Base-by-base conservation (phyloP, 1,140 invertebrate species). In the Cheumatopsyche charites region DNA sequence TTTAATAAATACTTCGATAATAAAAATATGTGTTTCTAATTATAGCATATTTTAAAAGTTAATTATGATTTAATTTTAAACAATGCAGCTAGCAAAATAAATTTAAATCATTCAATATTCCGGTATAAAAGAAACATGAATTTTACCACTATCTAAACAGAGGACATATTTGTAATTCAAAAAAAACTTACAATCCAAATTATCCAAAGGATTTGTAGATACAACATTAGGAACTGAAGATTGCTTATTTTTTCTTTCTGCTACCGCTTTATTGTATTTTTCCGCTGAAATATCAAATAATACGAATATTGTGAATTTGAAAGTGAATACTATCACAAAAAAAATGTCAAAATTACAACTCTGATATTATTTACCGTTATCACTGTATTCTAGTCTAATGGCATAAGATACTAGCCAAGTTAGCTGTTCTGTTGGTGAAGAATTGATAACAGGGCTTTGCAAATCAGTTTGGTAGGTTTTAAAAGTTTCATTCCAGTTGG, bases 401-500 rank as follows among this genome's bases (percentile, higher is more conserved):
- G 95, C 94, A 79, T 91, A 88, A 1, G 90, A 90, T 0, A 96
- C 78, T n/a, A 98, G 80, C 94, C 95, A 97, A 77, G 96, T 94
- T 0, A 96, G 77, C 78, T 90, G 87, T 76, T 94, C 88, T 63
- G 85, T 73, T 71, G 81, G 80, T 55, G 76, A 85, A 73, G 77
- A 78, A 66, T 82, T 80, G 49, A 63, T 81, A 3, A 84, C 78
- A 13, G 88, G 88, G 82, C 90, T 90, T 1, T 87, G 87, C 13
- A 97, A 71, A 79, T 94, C 90, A 58, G 81, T 81, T 76, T 94
- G 87, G 82, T 97, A 98, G 78, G 90, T 86, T 45, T 88, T 79
- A 81, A 92, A 96, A 13, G 86, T 83, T 77, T 88, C 85, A 23
- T 86, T 82, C 96, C 96, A 98, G 42, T 88, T 79, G 1, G 83